phyloP scores from a whole-genome alignment of 2,113 vertebrate genomes.

The Nothocercus nigrocapillus region DNA sequence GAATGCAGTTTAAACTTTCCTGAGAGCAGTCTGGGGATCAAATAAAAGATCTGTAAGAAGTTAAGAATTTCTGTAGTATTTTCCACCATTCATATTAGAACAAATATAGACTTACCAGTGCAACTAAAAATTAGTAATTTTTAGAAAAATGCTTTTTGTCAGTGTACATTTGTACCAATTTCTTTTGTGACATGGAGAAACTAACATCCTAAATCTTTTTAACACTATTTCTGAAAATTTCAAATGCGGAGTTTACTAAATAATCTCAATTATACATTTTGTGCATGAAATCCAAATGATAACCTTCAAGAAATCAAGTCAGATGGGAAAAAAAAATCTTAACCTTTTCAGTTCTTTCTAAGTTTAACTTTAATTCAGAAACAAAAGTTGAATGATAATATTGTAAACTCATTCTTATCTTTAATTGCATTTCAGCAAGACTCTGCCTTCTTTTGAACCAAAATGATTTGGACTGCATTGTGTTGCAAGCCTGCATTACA shows the following conservation, averaged over 20 bases:
- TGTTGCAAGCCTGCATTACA: neutral
- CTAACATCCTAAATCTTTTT: neutral
- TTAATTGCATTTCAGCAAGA: neutral
- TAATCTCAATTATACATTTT: neutral
- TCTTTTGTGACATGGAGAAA: neutral
- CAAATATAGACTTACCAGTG: neutral
- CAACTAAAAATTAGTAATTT: neutral
- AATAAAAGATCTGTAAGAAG: neutral
- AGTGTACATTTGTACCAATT: neutral
- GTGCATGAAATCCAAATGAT: neutral
- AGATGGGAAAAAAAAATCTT: neutral
- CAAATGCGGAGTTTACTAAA: neutral
- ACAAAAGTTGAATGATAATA: neutral
- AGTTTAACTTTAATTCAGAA: neutral
- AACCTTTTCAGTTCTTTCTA: neutral
- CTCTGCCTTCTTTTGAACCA: neutral
- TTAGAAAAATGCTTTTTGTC: neutral
- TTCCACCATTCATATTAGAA: neutral
- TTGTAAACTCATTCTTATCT: neutral
- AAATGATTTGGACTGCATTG: neutral
- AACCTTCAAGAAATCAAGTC: neutral
- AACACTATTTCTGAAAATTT: constrained; percentile 2
- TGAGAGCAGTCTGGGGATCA: neutral
- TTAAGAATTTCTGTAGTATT: neutral
- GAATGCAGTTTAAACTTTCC: neutral